Base-by-base conservation (phyloP, 2,113 vertebrate species). In the Bothrops jararaca region DNA sequence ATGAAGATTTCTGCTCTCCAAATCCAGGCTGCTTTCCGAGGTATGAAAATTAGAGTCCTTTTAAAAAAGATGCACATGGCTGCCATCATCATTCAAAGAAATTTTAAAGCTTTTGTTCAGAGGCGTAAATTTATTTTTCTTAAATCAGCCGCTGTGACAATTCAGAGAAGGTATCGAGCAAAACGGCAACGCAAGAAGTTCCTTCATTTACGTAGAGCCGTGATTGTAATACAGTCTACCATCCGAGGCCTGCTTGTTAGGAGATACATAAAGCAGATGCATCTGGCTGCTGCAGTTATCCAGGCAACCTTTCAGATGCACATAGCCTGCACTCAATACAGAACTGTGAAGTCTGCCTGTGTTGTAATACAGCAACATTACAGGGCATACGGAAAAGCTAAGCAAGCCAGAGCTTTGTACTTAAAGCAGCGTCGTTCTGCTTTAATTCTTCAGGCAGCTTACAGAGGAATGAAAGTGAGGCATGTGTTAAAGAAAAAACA, bases 1-100 rank as follows among this genome's bases (percentile, higher is more conserved):
- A 18, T 97, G 6, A 98, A 94, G 94, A 94, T 26, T 10, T 97
- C 97, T 13, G 6, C 54, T 0, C 13, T 98, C 0, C 0, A 12
- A 92, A 95, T 98, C 34, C 98, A 98, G 95, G 96, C 98, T 88
- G 95, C 93, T 0, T 98, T 97, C 93, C 98, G 96, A 95, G 97
- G 97, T 1, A 97, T 96, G 96, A 97, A 90, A 95, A 57, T 94
- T 1, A 97, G 98, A 91, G 90, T 90, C 89, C 93, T 85, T 12
- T 7, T 98, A 42, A 97, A 93, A 95, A 92, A 74, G 39, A 97
- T 96, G 96, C 97, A 94, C 18, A 52, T 69, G 48, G 97, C 97
- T 0, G 98, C 98, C 18, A 85, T 50, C 29, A 22, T 97, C 52
- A 98, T 98, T 96, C 98, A 98, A 94, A 97, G 95, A 89, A 93